A percentile compares a stretch with the other conserved stretches of the same genome.
Conservation (phyloP, 2,113 vertebrate genomes). For the Gopherus flavomarginatus region DNA sequence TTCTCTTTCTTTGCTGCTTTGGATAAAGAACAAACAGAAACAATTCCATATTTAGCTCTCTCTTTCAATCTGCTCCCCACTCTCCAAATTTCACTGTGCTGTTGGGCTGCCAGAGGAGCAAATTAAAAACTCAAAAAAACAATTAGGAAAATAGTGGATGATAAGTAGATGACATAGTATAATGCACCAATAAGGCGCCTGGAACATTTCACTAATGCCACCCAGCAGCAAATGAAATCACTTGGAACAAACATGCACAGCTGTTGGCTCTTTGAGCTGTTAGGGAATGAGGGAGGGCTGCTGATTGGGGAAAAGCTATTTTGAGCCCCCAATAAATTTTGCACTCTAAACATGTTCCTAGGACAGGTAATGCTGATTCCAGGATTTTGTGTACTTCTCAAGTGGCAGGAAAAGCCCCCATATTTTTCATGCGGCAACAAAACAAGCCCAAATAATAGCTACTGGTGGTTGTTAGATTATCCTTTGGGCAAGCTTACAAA, state of each 20-base stretch:
- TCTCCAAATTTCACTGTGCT: accelerated
- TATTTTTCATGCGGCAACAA: neutral
- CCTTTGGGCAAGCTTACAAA: neutral
- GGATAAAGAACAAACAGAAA: neutral
- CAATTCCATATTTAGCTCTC: neutral
- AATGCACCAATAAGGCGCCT: neutral
- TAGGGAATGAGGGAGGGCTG: neutral
- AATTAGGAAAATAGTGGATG: neutral
- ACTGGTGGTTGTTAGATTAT: neutral
- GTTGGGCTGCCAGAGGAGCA: neutral
- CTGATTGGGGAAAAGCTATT: constrained; percentile 50
- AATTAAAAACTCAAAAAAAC: neutral
- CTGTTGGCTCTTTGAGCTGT: neutral
- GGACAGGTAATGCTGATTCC: neutral
- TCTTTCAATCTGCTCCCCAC: neutral
- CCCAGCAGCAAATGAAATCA: neutral
- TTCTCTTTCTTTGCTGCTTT: neutral
- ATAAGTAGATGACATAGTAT: neutral
- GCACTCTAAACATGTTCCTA: neutral
- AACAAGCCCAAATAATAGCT: neutral
- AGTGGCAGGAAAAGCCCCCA: neutral
- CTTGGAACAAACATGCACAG: neutral
- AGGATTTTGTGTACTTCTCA: constrained; percentile 29
- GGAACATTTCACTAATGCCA: neutral
- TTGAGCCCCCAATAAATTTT: constrained; percentile 26